Evolutionary conservation across 2,113 vertebrate genomes (phyloP).

Genomic region (Vicugna pacos): DNA sequence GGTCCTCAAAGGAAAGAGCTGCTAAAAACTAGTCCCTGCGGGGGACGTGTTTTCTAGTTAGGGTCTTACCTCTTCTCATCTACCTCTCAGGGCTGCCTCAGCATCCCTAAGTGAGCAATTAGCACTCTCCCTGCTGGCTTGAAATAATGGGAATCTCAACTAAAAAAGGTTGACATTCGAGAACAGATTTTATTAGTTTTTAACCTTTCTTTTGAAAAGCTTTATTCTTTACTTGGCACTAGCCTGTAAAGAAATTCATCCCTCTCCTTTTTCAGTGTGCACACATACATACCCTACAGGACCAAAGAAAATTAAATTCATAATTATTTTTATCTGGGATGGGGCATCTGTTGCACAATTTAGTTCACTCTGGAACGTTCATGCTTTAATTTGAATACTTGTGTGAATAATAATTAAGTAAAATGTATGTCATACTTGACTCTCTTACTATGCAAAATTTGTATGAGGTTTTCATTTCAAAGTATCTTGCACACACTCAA

Average conservation of each 20-base stretch:
- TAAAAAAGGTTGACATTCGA: conserved; percentile 62
- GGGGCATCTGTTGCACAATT: not conserved
- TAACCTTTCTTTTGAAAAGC: conserved; percentile 67
- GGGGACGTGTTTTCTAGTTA: conserved; percentile 55
- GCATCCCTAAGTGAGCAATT: conserved; percentile 71
- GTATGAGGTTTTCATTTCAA: not conserved
- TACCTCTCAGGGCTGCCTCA: conserved; percentile 52
- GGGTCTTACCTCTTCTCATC: conserved; percentile 16
- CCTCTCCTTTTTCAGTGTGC: not conserved
- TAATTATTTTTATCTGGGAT: not conserved
- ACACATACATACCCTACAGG: not conserved
- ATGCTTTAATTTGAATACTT: not conserved
- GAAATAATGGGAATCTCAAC: conserved; percentile 58
- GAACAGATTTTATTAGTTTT: conserved; percentile 61
- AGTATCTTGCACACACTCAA: not conserved
- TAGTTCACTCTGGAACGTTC: not conserved
- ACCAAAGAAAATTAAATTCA: not conserved
- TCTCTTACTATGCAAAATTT: not conserved
- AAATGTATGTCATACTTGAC: not conserved
- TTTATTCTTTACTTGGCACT: conserved; percentile 61
- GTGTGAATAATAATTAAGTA: not conserved
- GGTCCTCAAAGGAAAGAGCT: conserved; percentile 26
- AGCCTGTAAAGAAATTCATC: conserved; percentile 49
- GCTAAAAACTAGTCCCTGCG: conserved; percentile 23
- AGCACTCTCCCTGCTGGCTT: conserved; percentile 68